phyloP scores from a whole-genome alignment of 2,797 vertebrate genomes.

The Enteromius fasciolatus region DNA sequence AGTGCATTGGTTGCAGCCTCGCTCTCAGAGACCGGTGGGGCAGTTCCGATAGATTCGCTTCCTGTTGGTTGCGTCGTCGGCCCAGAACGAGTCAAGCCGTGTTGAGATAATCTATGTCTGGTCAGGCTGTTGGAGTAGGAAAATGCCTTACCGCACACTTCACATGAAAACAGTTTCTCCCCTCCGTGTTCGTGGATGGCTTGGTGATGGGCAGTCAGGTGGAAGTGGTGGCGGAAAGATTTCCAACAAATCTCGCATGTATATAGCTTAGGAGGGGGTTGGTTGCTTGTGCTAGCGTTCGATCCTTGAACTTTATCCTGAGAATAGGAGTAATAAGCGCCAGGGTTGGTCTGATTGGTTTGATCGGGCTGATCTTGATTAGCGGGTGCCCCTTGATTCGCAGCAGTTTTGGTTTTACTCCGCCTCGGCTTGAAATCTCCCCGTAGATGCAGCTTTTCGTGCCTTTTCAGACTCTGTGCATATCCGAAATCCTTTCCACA shows the following conservation, averaged over 20 bases:
- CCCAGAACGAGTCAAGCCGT: conserved; percentile 75
- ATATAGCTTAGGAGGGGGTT: conserved; percentile 81
- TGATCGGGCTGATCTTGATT: conserved; percentile 60
- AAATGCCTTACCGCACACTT: conserved; percentile 89
- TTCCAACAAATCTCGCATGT: conserved; percentile 90
- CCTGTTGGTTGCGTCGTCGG: conserved; percentile 65
- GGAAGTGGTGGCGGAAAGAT: conserved; percentile 89
- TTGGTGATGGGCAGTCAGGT: conserved; percentile 88
- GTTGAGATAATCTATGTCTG: conserved; percentile 88
- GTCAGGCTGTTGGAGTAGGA: conserved; percentile 90
- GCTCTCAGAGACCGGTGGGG: conserved; percentile 56
- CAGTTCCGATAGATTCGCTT: conserved; percentile 51
- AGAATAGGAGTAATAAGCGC: conserved; percentile 77
- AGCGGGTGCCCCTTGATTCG: conserved; percentile 63
- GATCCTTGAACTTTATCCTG: conserved; percentile 79
- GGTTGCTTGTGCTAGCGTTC: conserved; percentile 65
- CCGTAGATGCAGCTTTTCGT: conserved; percentile 87
- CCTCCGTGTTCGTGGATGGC: conserved; percentile 85
- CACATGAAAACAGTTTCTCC: conserved; percentile 87
- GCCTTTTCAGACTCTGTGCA: conserved; percentile 91
- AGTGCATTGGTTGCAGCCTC: conserved; percentile 64
- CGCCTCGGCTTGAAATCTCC: conserved; percentile 76
- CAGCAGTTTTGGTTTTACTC: conserved; percentile 70
- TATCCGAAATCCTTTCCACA: conserved; percentile 94
- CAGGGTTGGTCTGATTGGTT: conserved; percentile 67